Percentiles rank a stretch among this genome's conserved stretches.
These are phyloP conservation scores for Corythoichthys haematopterus DNA, from an alignment of 2,113 vertebrate genomes.

Conservation along the genomic window DNA sequence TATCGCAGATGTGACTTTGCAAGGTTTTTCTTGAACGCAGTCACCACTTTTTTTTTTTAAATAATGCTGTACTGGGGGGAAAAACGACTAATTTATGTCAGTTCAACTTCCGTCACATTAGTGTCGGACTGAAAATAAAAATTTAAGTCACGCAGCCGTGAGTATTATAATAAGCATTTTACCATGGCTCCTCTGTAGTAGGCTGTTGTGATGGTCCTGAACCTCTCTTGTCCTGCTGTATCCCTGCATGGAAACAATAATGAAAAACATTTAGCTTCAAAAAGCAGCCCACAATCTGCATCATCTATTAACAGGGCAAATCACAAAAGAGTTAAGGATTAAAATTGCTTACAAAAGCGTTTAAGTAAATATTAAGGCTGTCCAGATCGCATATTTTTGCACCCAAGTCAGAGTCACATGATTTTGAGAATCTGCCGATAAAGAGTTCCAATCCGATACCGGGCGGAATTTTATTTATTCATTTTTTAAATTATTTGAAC, in stretches of 20 bases:
- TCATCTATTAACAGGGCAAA: not conserved
- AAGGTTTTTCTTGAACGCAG: not conserved
- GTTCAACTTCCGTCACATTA: not conserved
- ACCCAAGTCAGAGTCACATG: too few species aligned
- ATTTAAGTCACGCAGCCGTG: not conserved
- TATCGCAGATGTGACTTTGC: too few species aligned
- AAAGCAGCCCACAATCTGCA: not conserved
- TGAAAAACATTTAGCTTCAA: not conserved
- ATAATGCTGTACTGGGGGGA: not conserved
- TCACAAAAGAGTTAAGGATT: too few species aligned
- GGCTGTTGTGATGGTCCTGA: conserved; percentile 93
- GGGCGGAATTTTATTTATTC: too few species aligned
- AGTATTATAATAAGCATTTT: conserved; percentile 28
- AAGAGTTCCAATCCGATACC: too few species aligned
- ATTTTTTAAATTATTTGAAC: too few species aligned
- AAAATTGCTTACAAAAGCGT: too few species aligned
- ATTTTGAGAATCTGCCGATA: too few species aligned
- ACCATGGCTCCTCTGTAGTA: conserved; percentile 97
- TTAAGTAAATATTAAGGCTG: too few species aligned
- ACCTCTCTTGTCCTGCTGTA: conserved; percentile 92
- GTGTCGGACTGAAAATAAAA: not conserved
- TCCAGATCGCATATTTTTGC: too few species aligned
- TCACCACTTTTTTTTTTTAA: not conserved
- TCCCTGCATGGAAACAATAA: conserved; percentile 72
- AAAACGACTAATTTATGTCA: not conserved